Base-by-base conservation (phyloP, 2,888 invertebrate genomes). In the Nysson spinosus region DNA sequence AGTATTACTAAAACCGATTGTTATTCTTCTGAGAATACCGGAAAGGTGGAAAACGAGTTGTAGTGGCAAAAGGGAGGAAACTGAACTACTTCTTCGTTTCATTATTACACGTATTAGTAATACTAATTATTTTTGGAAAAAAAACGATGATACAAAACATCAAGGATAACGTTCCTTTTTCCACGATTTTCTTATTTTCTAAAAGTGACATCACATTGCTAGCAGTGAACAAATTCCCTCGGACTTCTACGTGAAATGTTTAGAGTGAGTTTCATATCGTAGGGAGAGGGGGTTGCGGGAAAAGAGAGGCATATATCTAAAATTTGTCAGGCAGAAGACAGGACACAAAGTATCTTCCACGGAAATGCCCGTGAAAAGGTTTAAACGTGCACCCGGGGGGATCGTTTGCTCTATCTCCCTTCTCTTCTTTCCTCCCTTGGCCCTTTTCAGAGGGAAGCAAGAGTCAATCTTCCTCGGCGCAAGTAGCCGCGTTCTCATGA, bases 311-410 rank as follows among this genome's bases (percentile, higher is more conserved):
- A 61, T 52, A 54, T 60, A 61, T 56, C 61, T 69, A 54, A 60
- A 75, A 69, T 66, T 75, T 57, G 62, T 65, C 68, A 43, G 65
- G 56, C 56, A 32, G 19, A 20, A 30, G 42, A 32, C 50, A 40
- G 54, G 57, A 43, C 72, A 71, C 63, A 71, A 71, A 71, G 68
- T 71, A 49, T 52, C 69, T 72, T 72, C 69, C 69, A 39, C 69
- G 72, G 69, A 72, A 72, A 55, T 69, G 69, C 69, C 50, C 72
- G 65, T 65, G 72, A 65, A 72, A 69, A 72, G 72, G 61, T 72
- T 72, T 72, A 72, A 72, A 72, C 72, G 72, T 39, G 47, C 47
- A 52, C 37, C 58, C 63, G 17, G 34, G 42, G 69, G 68, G 50
- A 71, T 71, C 67, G 70, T 71, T 70, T 52, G 70, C 67, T 47